Evolutionary conservation across 2,888 invertebrate genomes (phyloP).

Genomic region (Fragum sueziense): DNA sequence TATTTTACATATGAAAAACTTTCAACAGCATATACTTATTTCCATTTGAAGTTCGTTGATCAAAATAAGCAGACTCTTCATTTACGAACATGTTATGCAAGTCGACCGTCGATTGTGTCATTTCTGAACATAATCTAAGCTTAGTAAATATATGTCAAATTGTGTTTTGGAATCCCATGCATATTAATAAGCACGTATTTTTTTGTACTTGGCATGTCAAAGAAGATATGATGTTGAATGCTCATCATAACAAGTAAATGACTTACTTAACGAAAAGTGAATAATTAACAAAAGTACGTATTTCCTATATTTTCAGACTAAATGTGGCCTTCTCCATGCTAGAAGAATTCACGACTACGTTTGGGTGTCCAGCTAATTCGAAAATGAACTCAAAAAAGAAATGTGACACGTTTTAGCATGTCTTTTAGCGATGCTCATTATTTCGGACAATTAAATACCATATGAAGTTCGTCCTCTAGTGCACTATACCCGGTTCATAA

Average conservation of each 20-base stretch:
- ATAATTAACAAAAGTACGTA: neutral
- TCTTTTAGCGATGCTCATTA: too few species aligned
- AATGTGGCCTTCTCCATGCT: conserved; percentile 64
- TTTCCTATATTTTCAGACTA: conserved; percentile 54
- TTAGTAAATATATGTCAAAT: neutral
- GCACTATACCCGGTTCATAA: too few species aligned
- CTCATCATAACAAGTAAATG: neutral
- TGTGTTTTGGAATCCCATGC: neutral
- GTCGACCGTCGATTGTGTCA: too few species aligned
- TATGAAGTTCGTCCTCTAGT: too few species aligned
- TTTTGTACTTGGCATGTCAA: neutral
- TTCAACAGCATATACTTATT: too few species aligned
- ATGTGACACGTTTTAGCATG: conserved; percentile 67
- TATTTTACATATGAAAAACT: too few species aligned
- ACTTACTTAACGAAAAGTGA: neutral
- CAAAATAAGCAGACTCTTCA: too few species aligned
- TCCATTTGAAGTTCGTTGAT: too few species aligned
- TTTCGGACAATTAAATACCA: too few species aligned
- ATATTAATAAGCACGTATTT: neutral
- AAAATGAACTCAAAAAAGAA: conserved; percentile 66
- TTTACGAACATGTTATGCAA: too few species aligned
- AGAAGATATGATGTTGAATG: neutral
- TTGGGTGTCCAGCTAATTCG: conserved; percentile 65
- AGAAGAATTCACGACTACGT: conserved; percentile 62
- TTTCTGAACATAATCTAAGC: neutral